These are phyloP conservation scores for Coelogynopora nodosa DNA, from an alignment of 2,888 invertebrate genomes.

Conservation along the genomic window DNA sequence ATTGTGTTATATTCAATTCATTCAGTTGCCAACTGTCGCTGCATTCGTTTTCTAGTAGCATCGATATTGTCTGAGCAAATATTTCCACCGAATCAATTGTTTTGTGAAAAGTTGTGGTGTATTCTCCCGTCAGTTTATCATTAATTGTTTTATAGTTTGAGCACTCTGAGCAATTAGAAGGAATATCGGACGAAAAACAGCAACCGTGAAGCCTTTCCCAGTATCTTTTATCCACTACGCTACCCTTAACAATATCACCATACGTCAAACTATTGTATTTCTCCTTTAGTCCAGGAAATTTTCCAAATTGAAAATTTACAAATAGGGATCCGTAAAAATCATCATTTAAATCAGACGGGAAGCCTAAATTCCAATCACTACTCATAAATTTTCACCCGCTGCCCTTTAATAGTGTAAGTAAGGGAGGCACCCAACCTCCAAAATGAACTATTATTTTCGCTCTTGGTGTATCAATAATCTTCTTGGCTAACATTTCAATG, in stretches of 20 bases:
- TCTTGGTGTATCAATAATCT: not conserved
- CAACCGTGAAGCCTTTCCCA: not conserved
- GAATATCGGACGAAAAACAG: not conserved
- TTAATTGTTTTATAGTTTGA: not conserved
- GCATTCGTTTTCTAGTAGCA: not conserved
- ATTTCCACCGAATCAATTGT: constrained; percentile 3
- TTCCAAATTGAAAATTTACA: not conserved
- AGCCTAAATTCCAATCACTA: not conserved
- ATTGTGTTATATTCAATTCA: not conserved
- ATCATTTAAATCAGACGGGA: not conserved
- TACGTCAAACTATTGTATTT: not conserved
- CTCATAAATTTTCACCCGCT: not conserved
- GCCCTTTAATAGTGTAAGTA: not conserved
- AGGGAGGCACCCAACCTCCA: not conserved
- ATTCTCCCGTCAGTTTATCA: not conserved
- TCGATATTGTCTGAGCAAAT: not conserved
- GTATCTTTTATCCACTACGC: not conserved
- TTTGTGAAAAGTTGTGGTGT: not conserved
- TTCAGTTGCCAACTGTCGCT: not conserved
- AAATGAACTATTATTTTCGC: not conserved
- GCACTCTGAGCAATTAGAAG: not conserved
- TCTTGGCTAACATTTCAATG: not conserved
- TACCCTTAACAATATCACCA: not conserved
- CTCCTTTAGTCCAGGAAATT: not conserved
- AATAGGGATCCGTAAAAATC: constrained; percentile 5